Evolutionary conservation across 1,140 invertebrate species (phyloP).

Genomic region (Kradibia gibbosae): DNA sequence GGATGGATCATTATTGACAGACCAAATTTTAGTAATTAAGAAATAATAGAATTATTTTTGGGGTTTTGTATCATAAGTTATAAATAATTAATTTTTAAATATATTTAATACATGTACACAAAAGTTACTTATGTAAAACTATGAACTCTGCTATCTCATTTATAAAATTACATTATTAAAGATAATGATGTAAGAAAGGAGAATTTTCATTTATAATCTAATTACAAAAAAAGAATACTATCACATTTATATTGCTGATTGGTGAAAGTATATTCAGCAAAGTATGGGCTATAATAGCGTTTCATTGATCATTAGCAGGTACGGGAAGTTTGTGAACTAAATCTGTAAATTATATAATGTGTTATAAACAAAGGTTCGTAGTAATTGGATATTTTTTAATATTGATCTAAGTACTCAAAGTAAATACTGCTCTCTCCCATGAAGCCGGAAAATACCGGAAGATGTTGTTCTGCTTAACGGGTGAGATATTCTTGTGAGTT

Average conservation of each 20-base stretch:
- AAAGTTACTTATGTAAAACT: background rate
- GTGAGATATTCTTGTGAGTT: too few relatives aligned
- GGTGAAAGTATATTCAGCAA: constrained; percentile 37
- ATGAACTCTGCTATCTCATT: background rate
- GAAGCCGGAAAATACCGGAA: too few relatives aligned
- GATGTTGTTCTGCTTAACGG: too few relatives aligned
- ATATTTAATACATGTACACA: background rate
- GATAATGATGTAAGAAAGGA: constrained; percentile 59
- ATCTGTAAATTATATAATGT: constrained; percentile 63
- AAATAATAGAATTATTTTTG: too few relatives aligned
- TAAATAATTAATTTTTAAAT: background rate
- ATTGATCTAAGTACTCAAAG: too few relatives aligned
- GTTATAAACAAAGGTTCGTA: too few relatives aligned
- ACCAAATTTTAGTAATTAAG: too few relatives aligned
- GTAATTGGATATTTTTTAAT: too few relatives aligned
- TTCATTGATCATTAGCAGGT: constrained; percentile 30
- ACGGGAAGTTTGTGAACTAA: constrained; percentile 54
- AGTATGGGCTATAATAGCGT: constrained; percentile 35
- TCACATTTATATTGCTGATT: background rate
- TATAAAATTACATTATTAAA: constrained; percentile 63
- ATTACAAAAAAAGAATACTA: constrained; percentile 50
- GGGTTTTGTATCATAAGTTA: background rate
- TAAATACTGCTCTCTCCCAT: too few relatives aligned
- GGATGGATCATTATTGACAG: too few relatives aligned
- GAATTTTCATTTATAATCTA: constrained; percentile 69